Conservation (phyloP, 2,797 vertebrate genomes). For the Emys orbicularis region DNA sequence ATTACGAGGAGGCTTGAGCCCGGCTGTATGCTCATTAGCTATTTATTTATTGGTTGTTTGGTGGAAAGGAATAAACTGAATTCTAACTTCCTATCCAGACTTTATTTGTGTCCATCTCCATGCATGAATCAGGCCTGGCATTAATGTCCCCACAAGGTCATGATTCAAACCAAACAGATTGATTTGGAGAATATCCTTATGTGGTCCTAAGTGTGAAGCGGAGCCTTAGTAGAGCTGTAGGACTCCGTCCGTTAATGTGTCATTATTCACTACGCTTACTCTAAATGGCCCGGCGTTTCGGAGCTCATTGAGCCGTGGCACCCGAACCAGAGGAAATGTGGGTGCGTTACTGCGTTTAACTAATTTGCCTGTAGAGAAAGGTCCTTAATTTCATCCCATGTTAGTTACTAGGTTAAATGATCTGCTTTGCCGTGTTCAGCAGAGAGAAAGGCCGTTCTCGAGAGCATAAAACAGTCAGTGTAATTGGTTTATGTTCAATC, state of each 20-base stretch:
- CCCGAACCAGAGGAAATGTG: neutral
- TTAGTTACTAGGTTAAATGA: neutral
- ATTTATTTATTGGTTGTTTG: too few species aligned
- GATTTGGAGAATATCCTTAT: neutral
- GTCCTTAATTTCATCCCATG: neutral
- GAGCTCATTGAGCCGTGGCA: neutral
- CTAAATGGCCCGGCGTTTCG: neutral
- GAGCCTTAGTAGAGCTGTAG: neutral
- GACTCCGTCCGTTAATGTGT: accelerated
- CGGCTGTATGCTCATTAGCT: too few species aligned
- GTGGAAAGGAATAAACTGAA: neutral
- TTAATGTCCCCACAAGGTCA: neutral
- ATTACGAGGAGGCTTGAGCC: too few species aligned
- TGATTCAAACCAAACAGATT: neutral
- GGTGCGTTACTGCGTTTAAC: neutral
- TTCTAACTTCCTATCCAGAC: neutral
- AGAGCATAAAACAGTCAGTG: neutral
- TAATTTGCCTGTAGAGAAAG: neutral
- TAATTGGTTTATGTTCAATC: neutral
- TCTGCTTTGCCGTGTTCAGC: accelerated
- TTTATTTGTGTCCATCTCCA: neutral
- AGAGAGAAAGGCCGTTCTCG: neutral
- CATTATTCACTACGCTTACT: too few species aligned
- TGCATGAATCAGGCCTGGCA: neutral
- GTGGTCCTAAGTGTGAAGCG: neutral